Evolutionary conservation across 2,888 invertebrate species (phyloP).

Genomic region (Eupelmus urozonus): DNA sequence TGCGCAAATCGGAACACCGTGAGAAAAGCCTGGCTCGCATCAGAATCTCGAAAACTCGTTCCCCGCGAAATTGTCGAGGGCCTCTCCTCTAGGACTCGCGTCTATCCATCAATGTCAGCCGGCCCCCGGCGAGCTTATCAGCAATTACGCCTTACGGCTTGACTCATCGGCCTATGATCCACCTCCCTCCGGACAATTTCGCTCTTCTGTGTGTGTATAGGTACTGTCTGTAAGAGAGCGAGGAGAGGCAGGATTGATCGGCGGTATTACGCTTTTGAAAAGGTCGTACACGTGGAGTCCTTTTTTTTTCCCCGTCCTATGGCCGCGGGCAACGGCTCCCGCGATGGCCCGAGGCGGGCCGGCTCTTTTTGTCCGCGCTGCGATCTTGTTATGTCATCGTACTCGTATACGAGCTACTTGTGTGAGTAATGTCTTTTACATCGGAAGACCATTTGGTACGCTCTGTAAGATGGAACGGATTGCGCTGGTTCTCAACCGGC

Average conservation of each 20-base stretch:
- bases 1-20: constrained; percentile 15
- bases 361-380: not conserved
- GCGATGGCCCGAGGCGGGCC: not conserved
- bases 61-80: not conserved
- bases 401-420: not conserved
- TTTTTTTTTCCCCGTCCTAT: not conserved
- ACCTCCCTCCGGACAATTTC: no score
- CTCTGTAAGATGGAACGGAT: no score
- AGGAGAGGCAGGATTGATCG: not conserved
- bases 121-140: constrained; percentile 39
- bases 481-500: no score
- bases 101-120: constrained; percentile 52
- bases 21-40: constrained; percentile 23
- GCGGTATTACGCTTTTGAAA: constrained; percentile 4
- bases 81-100: not conserved
- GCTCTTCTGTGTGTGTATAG: no score
- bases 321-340: not conserved
- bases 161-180: constrained; percentile 27
- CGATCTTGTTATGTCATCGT: not conserved
- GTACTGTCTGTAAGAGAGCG: not conserved
- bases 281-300: not conserved
- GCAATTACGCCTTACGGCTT: constrained; percentile 45
- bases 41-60: not conserved
- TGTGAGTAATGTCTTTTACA: not conserved
- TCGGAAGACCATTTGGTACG: not conserved